These are phyloP conservation scores for Tiliqua scincoides DNA, from an alignment of 2,113 vertebrate genomes.

Conservation along the genomic window DNA sequence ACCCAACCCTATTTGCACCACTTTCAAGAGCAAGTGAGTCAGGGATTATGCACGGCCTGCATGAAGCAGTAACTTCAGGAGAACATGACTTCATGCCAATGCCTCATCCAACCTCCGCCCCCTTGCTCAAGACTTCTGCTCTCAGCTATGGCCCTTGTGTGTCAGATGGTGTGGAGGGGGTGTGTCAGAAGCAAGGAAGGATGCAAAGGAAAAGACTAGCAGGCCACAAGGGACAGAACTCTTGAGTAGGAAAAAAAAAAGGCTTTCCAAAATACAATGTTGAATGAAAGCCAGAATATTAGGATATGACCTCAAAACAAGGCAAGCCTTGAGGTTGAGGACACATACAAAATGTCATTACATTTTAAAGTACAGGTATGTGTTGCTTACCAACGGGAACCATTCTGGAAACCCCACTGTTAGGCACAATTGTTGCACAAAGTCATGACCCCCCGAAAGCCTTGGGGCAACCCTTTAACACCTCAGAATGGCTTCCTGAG, in stretches of 20 bases:
- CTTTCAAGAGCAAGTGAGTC: slow-evolving; percentile 20
- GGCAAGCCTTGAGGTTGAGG: neutral
- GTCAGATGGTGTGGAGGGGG: neutral
- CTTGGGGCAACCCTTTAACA: no score
- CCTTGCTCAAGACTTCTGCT: neutral
- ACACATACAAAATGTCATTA: neutral
- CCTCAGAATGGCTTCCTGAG: no score
- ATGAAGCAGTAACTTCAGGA: neutral
- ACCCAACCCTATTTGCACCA: neutral
- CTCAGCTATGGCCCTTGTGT: neutral
- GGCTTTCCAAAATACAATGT: no score
- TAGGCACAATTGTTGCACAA: no score
- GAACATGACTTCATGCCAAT: slow-evolving; percentile 17
- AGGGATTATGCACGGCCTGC: slow-evolving; percentile 5
- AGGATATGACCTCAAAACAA: neutral
- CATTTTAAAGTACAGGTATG: neutral
- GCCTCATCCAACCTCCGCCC: neutral
- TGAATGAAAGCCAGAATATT: neutral
- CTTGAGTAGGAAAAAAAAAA: neutral
- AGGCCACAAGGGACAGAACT: neutral
- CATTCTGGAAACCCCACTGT: no score
- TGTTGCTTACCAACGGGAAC: neutral
- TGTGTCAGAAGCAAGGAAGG: neutral
- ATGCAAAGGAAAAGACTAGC: neutral
- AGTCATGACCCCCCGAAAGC: no score